These are phyloP conservation scores for Trididemnum miniatum DNA, from an alignment of 23 tunicate genomes.

Conservation along the genomic window DNA sequence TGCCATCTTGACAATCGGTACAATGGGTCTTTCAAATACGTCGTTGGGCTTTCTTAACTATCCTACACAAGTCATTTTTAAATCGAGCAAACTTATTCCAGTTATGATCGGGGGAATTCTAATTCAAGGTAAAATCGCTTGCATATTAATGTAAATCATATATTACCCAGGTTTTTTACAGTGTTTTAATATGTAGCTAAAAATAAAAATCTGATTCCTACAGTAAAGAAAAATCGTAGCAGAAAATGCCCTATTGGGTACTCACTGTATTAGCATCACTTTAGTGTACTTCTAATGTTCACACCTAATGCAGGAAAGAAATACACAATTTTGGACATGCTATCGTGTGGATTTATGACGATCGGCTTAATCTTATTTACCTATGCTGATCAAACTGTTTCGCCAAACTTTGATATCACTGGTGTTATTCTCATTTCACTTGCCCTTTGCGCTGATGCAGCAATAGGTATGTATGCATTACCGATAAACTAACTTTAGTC, in stretches of 20 bases:
- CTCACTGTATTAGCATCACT: too few species aligned
- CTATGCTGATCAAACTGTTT: constrained; percentile 61
- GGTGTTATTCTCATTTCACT: constrained; percentile 67
- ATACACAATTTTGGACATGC: constrained; percentile 43
- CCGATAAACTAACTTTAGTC: too few species aligned
- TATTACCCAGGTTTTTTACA: not conserved
- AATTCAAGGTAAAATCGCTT: constrained; percentile 77
- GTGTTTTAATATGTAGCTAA: too few species aligned
- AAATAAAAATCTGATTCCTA: too few species aligned
- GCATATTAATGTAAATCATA: not conserved
- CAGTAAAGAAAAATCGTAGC: too few species aligned
- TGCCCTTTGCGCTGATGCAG: constrained; percentile 81
- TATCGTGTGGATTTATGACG: constrained; percentile 62
- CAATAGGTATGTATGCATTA: constrained; percentile 45
- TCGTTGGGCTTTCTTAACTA: constrained; percentile 78
- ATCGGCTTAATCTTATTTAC: constrained; percentile 70
- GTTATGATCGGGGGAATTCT: constrained; percentile 85
- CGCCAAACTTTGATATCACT: constrained; percentile 72
- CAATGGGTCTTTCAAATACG: constrained; percentile 86
- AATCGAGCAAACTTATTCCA: constrained; percentile 86
- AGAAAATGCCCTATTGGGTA: too few species aligned
- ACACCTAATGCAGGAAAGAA: too few species aligned
- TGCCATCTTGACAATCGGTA: constrained; percentile 72
- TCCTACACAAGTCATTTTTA: constrained; percentile 90
- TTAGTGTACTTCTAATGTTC: too few species aligned